phyloP scores from a whole-genome alignment of 2,113 vertebrate genomes.

The Entosphenus tridentatus region DNA sequence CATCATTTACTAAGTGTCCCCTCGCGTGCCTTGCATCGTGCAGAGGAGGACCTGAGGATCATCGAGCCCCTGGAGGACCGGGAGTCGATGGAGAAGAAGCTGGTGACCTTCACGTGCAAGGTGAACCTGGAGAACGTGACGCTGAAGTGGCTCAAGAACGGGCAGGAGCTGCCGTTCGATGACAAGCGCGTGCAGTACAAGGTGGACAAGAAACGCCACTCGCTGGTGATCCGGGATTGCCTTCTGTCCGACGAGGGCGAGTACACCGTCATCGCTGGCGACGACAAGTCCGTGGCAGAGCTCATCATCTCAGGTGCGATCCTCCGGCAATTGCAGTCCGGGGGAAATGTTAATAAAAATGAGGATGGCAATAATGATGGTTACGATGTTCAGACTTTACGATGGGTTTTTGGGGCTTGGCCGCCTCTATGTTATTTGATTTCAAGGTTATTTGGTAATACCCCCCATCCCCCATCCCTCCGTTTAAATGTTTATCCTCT shows the following conservation, averaged over 20 bases:
- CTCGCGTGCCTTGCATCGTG: background rate
- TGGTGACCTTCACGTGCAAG: conserved; percentile 65
- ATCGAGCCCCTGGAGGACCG: conserved; percentile 61
- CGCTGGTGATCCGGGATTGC: conserved; percentile 68
- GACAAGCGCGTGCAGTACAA: conserved; percentile 58
- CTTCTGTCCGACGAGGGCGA: conserved; percentile 74
- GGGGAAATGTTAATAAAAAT: too few species aligned
- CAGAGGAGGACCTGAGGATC: conserved; percentile 75
- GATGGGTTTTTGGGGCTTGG: too few species aligned
- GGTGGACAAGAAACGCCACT: conserved; percentile 64
- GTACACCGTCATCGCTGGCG: conserved; percentile 51
- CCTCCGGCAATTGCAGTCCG: too few species aligned
- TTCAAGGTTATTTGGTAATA: too few species aligned
- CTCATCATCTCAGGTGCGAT: conserved; percentile 37
- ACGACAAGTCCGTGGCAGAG: conserved; percentile 62
- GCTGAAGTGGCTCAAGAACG: conserved; percentile 69
- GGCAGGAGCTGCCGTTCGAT: conserved; percentile 45
- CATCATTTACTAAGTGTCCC: too few species aligned
- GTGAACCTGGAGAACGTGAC: conserved; percentile 69
- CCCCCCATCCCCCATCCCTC: too few species aligned
- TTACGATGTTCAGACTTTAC: too few species aligned
- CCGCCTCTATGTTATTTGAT: too few species aligned
- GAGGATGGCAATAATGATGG: too few species aligned
- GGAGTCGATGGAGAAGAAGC: conserved; percentile 89
- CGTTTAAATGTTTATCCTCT: too few species aligned